Base-by-base conservation (phyloP, 2,797 vertebrate genomes). In the Malurus splendens region DNA sequence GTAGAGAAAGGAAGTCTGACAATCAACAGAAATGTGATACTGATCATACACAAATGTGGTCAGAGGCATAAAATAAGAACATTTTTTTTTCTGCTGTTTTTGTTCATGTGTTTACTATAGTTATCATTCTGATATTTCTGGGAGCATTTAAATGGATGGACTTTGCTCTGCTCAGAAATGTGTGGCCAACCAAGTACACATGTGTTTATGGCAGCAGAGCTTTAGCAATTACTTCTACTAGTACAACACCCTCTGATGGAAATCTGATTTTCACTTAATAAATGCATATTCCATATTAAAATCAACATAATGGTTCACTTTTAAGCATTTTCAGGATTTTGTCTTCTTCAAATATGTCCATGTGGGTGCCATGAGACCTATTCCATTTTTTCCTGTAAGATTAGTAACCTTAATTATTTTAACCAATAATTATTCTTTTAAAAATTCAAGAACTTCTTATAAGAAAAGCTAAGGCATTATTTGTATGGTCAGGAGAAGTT, bases 1-100 rank as follows among this genome's bases (percentile, higher is more conserved):
- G 55, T 42, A 76, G 45, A 78, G 86, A 94, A 90, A 91, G 82
- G 61, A 94, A 89, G 65, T 85, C 61, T 94, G 90, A 85, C 83
- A 86, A 67, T 82, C 82, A 91, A 86, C 50, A 94, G 90, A 90
- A 94, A 67, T 55, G 47, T 82, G 91, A 88, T 86, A 74, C 45
- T 55, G 60, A 74, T 88, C 68, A 90, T 68, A 79, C 41, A 61
- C 36, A 90, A 93, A 78, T 71, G 68, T 84, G 61, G 65, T 77
- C 84, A 92, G 84, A 88, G 19, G 23, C 57, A 86, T 56, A 71
- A 67, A 88, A 5, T 32, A 36, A 71, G 76, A 82, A 9, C 7
- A 17, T 52, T 66, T 92, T 66, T 66, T 92, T 62, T 52, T 66
- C 28, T 3, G 8, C 50, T 87, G 38, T 87, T 89, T 91, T 82